These are phyloP conservation scores for Hippocampus mohnikei DNA, from an alignment of 2,113 vertebrate species.

Conservation along the genomic window DNA sequence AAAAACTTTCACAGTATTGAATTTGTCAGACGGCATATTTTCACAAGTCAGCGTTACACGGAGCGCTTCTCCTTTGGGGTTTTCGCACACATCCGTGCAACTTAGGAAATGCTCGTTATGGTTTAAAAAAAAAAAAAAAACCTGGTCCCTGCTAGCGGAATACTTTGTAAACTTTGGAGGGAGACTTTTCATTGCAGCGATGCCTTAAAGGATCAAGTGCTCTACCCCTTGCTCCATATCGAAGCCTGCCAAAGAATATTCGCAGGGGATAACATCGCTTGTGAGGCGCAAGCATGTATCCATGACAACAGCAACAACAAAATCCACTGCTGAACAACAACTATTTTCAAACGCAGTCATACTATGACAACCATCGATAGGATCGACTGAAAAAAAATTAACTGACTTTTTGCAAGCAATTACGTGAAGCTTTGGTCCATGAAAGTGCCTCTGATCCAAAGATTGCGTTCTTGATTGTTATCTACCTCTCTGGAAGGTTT, in stretches of 20 bases:
- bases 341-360: not conserved
- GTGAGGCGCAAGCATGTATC: slow-evolving; percentile 6
- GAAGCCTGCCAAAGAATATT: slow-evolving; percentile 16
- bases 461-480: slow-evolving; percentile 2
- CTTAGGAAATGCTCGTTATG: slow-evolving; percentile 6
- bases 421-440: slow-evolving; percentile 3
- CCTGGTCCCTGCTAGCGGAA: slow-evolving; percentile 16
- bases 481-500: not conserved
- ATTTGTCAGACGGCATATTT: not conserved
- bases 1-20: slow-evolving; percentile 9
- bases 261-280: slow-evolving; percentile 5
- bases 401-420: not conserved
- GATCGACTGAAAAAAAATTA: not conserved
- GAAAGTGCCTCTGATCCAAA: slow-evolving; percentile 13
- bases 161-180: slow-evolving; percentile 13
- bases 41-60: slow-evolving; percentile 15
- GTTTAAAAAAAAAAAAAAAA: not conserved
- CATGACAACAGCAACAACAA: slow-evolving; percentile 8
- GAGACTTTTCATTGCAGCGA: slow-evolving; percentile 12
- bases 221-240: not conserved
- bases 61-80: not conserved
- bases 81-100: slow-evolving; percentile 15
- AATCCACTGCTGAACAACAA: not conserved
- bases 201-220: not conserved
- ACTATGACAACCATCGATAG: not conserved